Base-by-base conservation (phyloP, 92 coral and sea anemone genomes). In the Epizoanthus rinbou region DNA sequence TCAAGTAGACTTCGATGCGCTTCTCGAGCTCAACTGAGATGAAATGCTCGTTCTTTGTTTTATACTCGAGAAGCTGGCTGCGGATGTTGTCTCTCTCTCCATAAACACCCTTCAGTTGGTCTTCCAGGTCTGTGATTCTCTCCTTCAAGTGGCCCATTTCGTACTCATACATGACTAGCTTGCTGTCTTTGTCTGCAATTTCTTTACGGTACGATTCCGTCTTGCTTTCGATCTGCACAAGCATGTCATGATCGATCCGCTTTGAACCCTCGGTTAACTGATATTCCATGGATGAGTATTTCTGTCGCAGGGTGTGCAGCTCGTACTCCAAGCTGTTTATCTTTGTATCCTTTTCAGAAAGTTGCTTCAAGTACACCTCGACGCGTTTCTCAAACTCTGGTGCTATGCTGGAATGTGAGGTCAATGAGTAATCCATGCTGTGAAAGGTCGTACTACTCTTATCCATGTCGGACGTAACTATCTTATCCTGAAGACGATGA, bases 181-280 rank as follows among this genome's bases (percentile, higher is more conserved):
- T 76, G 68, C 81, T 76, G 81, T 86, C 89, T 39, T 86, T 86
- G 54, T 86, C 89, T 8, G 72, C 85, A 13, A 86, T 68, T 67
- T 85, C 84, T 69, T 64, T 58, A 50, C 85, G 78, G 64, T 78
- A 78, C 35, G 70, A 69, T 24, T 67, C 88, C 7, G 85, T 68
- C 60, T 85, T 73, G 13, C 39, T 79, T 15, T 85, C 88, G 33
- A 85, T 33, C 73, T 85, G 80, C 11, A 85, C 17, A n/a, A 76
- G 66, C 43, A 85, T 50, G 3, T 73, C 89, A 41, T 59, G 69
- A n/a, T 76, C 81, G 56, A 35, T 18, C 35, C 69, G 81, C 8
- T 76, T 76, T 7, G 66, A 57, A 4, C 81, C 81, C 63, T 76
- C 81, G 23, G 81, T 76, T 53, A 76, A 11, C 53, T 76, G 81